Base-by-base conservation (phyloP, 2,888 invertebrate species). In the Eristalinus aeneus region DNA sequence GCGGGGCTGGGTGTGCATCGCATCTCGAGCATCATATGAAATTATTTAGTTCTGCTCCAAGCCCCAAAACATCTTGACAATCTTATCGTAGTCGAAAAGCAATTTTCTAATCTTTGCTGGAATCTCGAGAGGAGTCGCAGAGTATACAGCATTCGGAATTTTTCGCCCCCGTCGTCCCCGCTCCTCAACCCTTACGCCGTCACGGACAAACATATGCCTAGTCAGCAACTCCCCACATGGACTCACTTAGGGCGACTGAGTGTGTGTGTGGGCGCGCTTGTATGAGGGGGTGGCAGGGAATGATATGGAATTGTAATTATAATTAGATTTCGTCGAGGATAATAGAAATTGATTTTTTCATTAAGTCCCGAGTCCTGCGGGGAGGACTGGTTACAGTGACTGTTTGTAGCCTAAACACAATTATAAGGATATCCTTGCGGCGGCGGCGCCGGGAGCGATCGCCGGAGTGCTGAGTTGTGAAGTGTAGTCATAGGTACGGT, bases 321-420 rank as follows among this genome's bases (percentile, higher is more conserved):
- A 82, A 82, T 77, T 77, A 77, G 68, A 77, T 77, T 76, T 82
- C 72, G 67, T 68, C 31, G 64, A 73, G 73, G 73, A 83, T 83
- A 73, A 77, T 77, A 56, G 68, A 82, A 82, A 82, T 73, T 73
- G 64, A 77, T 83, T 83, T 77, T 61, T 81, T 77, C 53, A 77
- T 72, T 77, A 83, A 72, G 65, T 72, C 46, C 16, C 16, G 16
- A 34, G 34, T 34, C 9, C 9, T 34, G 8, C 9, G 16, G 8
- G 46, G 12, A 53, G 23, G 65, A 22, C 54, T 82, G 72, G 23
- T n/a, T 58, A 20, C 31, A 65, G 39, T 67, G 53, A 74, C 65
- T 65, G 32, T 20, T 53, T 60, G 64, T 71, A 46, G 12, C 39
- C 34, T 60, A 56, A 76, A 20, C 61, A 27, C 39, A 27, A 46